Evolutionary conservation across 2,888 invertebrate species (phyloP), one percentile per base, ranked within the genome.

Genomic region (Torymus aiolomorphi): DNA sequence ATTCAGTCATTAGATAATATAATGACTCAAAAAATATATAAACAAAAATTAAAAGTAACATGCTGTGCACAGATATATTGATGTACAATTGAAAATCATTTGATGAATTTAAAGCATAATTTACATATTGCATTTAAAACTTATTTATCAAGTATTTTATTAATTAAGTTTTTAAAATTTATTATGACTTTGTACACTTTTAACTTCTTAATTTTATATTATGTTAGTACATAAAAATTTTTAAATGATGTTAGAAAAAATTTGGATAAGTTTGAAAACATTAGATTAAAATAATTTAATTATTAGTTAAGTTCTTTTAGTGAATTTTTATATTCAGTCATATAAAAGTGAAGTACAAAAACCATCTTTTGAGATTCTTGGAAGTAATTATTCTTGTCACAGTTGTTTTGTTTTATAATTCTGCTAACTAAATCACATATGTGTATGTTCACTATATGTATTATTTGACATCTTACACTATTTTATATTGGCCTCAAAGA

Each of bases 381-480:
- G 59, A 77, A 77, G 65, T 57, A 59, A 71, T 24, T 24, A 49
- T 62, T 76, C 24, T 76, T 56, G 16, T 51, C 52, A 56, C 0
- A 18, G 20, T 76, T 57, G 57, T n/a, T n/a, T 16, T 51, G 57
- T 77, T 76, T 71, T 77, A 71, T 49, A 76, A 59, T 77, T 77
- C 49, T 77, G 77, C 71, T 77, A 70, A 71, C 70, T 77, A 77
- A 77, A 77, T 77, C 71, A 77, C 65, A 66, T 18, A 61, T 12
- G 63, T 63, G n/a, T 42, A 56, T 31, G 5, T 31, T 31, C 13
- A 63, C 49, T 56, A 16, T 70, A 42, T 2, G 61, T 62, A 63
- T 73, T 56, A 65, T 61, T 59, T 76, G 52, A 61, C 31, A 74
- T 65, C 56, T 12, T 18, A 18, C 56, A 20, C 42, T 74, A 65